These are phyloP conservation scores for Neoaliturus tenellus DNA, from an alignment of 2,888 invertebrate genomes.

Conservation along the genomic window DNA sequence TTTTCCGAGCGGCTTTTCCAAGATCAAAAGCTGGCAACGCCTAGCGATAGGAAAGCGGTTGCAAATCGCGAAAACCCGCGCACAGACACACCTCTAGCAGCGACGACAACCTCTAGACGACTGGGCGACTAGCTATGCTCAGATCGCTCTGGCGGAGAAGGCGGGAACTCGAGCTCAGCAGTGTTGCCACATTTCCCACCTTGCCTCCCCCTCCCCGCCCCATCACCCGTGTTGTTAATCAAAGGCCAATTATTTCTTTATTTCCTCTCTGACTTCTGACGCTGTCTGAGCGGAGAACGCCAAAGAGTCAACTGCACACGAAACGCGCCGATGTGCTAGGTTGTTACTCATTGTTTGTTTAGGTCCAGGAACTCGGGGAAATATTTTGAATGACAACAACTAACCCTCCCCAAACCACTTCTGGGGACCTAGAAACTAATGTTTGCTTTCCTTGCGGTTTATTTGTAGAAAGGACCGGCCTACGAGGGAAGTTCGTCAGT, in stretches of 20 bases:
- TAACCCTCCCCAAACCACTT: slow-evolving; percentile 37
- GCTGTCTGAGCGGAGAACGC: neutral
- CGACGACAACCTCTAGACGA: neutral
- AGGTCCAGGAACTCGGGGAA: neutral
- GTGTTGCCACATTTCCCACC: neutral
- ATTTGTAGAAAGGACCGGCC: slow-evolving; percentile 19
- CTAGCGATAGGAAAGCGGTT: slow-evolving; percentile 2
- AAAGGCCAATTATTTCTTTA: slow-evolving; percentile 37
- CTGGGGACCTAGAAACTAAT: slow-evolving; percentile 7
- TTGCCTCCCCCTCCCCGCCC: neutral
- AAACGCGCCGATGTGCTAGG: neutral
- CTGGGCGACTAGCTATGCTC: slow-evolving; percentile 1
- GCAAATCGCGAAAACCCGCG: neutral
- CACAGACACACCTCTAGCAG: neutral
- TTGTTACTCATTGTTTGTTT: slow-evolving; percentile 21
- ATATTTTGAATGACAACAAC: slow-evolving; percentile 30
- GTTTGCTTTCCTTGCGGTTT: slow-evolving; percentile 39
- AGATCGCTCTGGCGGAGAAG: slow-evolving; percentile 22
- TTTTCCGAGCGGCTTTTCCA: neutral
- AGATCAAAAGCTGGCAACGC: slow-evolving; percentile 6
- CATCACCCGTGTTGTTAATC: neutral
- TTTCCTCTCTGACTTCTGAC: slow-evolving; percentile 17
- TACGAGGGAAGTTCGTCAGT: neutral
- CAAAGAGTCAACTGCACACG: neutral
- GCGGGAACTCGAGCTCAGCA: neutral